Evolutionary conservation across 2,888 invertebrate species (phyloP).

Genomic region (Dexiosoma caninum): DNA sequence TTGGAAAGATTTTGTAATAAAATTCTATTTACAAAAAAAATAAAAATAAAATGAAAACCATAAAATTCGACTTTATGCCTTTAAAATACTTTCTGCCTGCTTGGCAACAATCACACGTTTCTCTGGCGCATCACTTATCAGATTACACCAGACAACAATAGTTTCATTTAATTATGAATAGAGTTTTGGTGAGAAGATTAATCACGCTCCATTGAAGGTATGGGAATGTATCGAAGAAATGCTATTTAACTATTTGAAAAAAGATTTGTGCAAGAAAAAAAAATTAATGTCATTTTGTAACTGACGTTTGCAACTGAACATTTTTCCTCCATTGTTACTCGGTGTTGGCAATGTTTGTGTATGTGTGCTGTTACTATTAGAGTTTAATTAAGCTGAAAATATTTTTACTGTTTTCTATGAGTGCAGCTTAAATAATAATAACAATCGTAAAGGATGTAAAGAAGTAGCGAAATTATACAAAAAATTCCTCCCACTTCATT

Average conservation of each 20-base stretch:
- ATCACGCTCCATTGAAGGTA: too few species aligned
- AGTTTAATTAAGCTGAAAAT: conserved; percentile 75
- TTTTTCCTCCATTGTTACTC: neutral
- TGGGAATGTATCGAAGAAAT: too few species aligned
- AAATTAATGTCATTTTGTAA: too few species aligned
- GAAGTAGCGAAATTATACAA: conserved; percentile 53
- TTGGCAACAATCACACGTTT: neutral
- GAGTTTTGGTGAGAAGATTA: too few species aligned
- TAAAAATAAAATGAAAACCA: too few species aligned
- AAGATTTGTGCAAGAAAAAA: too few species aligned
- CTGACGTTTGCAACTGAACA: too few species aligned
- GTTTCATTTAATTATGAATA: too few species aligned
- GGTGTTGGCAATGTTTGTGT: conserved; percentile 3
- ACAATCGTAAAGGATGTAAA: conserved; percentile 68
- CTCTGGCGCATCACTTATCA: neutral
- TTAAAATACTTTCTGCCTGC: neutral
- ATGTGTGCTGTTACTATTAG: conserved; percentile 59
- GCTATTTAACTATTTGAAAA: too few species aligned
- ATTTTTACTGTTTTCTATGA: conserved; percentile 56
- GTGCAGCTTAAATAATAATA: conserved; percentile 63
- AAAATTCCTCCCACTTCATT: conserved; percentile 36
- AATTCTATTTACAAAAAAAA: conserved; percentile 7
- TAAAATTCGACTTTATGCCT: conserved; percentile 7
- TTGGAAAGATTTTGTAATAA: conserved; percentile 17
- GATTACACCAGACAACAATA: conserved; percentile 25